Evolutionary conservation across 2,797 vertebrate species (phyloP).

Genomic region (Calcarius lapponicus): DNA sequence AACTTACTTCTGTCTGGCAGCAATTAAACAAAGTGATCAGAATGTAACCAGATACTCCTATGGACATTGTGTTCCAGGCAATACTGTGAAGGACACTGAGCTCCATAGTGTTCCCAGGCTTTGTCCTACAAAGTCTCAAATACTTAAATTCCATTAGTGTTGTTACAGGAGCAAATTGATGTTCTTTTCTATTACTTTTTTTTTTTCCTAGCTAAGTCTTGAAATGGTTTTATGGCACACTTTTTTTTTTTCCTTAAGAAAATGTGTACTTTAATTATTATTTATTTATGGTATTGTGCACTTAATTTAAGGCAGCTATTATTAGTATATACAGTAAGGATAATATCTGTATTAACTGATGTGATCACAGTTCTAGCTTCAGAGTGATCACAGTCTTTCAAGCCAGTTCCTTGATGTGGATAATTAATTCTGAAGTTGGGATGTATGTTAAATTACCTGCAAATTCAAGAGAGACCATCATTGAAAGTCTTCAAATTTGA

Average conservation of each 20-base stretch:
- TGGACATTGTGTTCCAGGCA: neutral
- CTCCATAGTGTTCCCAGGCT: neutral
- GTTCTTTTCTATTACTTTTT: neutral
- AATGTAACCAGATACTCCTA: neutral
- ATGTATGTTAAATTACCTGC: neutral
- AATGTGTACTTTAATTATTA: neutral
- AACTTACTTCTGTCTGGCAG: neutral
- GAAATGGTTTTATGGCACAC: neutral
- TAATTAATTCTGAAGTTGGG: neutral
- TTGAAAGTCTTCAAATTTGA: neutral
- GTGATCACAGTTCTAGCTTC: neutral
- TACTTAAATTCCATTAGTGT: neutral
- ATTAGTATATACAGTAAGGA: neutral
- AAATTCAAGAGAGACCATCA: neutral
- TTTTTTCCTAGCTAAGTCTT: neutral
- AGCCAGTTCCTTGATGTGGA: neutral
- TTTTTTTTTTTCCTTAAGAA: neutral
- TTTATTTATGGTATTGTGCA: neutral
- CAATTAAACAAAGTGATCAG: neutral
- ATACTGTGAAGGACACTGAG: neutral
- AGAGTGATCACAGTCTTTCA: neutral
- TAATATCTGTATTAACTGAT: neutral
- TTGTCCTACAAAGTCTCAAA: neutral
- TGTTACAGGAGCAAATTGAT: neutral
- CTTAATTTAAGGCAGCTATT: neutral